Conservation (phyloP, 2,113 vertebrate genomes). For the Oncorhynchus clarkii region DNA sequence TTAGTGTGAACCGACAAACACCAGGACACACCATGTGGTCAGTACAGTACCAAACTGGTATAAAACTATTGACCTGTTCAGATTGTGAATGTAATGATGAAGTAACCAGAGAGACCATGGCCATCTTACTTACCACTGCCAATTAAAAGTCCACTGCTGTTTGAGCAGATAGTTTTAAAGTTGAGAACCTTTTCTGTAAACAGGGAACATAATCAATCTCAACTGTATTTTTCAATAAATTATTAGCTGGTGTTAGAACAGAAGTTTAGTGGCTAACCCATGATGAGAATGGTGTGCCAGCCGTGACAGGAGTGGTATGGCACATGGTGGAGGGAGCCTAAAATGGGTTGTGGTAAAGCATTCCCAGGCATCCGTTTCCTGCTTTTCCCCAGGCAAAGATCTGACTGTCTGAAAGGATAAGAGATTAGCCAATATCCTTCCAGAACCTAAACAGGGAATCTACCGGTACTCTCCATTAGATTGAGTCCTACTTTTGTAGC, state of each 20-base stretch:
- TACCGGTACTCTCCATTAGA: too few relatives aligned
- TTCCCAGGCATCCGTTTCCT: constrained; percentile 93
- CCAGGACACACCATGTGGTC: not conserved
- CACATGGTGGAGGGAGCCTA: constrained; percentile 94
- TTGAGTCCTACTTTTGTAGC: too few relatives aligned
- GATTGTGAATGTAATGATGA: not conserved
- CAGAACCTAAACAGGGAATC: not conserved
- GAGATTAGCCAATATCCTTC: not conserved
- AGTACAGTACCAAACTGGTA: not conserved
- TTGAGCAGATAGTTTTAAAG: constrained; percentile 98
- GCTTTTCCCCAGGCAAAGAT: constrained; percentile 99
- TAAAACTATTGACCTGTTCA: constrained; percentile 1
- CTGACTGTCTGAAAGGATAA: constrained; percentile 83
- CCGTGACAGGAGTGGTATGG: constrained; percentile 92
- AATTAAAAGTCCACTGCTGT: constrained; percentile 91
- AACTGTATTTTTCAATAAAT: not conserved
- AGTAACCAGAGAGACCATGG: not conserved
- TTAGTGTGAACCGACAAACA: constrained; percentile 35
- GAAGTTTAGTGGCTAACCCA: constrained; percentile 76
- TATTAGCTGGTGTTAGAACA: not conserved
- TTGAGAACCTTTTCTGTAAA: constrained; percentile 92
- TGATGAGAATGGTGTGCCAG: constrained; percentile 98
- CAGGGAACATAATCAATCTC: constrained; percentile 14
- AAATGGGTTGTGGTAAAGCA: constrained; percentile 96
- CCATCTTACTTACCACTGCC: constrained; percentile 77